Conservation (phyloP, 1,140 invertebrate genomes). For the Listronotus oregonensis region DNA sequence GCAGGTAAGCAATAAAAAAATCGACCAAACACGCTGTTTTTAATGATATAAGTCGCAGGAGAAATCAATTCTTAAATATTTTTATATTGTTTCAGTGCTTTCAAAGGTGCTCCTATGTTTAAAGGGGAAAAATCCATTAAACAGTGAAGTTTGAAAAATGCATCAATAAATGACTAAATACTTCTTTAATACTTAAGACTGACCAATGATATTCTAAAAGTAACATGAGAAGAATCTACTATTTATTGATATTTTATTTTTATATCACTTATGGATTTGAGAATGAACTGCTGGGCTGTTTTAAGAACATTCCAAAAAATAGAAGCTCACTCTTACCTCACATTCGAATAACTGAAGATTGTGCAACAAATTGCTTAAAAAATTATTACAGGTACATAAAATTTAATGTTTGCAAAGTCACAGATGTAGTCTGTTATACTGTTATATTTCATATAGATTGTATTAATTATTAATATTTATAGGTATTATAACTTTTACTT, state of each 20-base stretch:
- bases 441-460: constrained; percentile 8
- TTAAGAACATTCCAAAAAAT: constrained; percentile 29
- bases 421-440: too few species aligned
- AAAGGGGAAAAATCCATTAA: not conserved
- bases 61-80: not conserved
- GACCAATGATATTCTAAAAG: constrained; percentile 12
- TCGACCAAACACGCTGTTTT: constrained; percentile 2
- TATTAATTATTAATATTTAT: constrained; percentile 13
- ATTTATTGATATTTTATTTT: constrained; percentile 24
- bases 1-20: constrained; percentile 16
- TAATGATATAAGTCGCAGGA: not conserved
- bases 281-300: constrained; percentile 44
- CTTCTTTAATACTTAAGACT: constrained; percentile 11
- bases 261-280: constrained; percentile 19
- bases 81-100: not conserved
- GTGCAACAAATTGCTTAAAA: constrained; percentile 40
- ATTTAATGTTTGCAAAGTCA: too few species aligned
- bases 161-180: not conserved
- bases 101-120: not conserved
- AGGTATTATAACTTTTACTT: constrained; percentile 34
- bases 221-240: constrained; percentile 24
- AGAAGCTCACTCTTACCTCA: constrained; percentile 31
- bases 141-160: not conserved
- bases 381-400: constrained; percentile 44
- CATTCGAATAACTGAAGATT: constrained; percentile 28